These are phyloP conservation scores for Aelia acuminata DNA, from an alignment of 2,888 invertebrate species.

Conservation along the genomic window DNA sequence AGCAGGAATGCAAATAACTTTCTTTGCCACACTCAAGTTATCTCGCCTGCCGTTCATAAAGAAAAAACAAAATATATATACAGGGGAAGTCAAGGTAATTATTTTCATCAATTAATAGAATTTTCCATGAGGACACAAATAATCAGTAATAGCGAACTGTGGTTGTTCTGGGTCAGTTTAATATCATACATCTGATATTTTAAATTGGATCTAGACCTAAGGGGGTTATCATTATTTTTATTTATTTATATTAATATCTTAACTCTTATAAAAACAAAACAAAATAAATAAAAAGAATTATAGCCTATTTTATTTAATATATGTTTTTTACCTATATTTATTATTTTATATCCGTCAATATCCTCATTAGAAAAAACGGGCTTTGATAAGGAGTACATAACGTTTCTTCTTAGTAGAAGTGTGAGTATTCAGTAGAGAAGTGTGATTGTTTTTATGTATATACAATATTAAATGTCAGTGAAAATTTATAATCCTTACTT, in stretches of 20 bases:
- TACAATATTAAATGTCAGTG: no score
- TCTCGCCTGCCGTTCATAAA: background rate
- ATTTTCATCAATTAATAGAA: background rate
- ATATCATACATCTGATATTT: conserved; percentile 21
- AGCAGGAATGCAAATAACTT: background rate
- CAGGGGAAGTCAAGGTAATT: background rate
- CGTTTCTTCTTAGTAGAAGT: no score
- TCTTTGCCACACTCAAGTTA: background rate
- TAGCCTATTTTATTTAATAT: no score
- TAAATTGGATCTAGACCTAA: background rate
- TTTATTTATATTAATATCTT: background rate
- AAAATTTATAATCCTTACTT: no score
- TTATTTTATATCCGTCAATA: no score
- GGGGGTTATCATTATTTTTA: conserved; percentile 7
- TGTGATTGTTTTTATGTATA: no score
- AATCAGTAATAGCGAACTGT: background rate
- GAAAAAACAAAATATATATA: background rate
- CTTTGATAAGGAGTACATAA: no score
- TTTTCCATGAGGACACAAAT: background rate
- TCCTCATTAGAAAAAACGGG: no score
- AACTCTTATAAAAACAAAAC: background rate
- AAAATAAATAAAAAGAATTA: no score
- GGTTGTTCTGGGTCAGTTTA: background rate
- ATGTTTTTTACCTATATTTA: no score
- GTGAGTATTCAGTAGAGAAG: no score